Conservation (phyloP, 1,140 invertebrate genomes). For the Schlechtendalia chinensis region DNA sequence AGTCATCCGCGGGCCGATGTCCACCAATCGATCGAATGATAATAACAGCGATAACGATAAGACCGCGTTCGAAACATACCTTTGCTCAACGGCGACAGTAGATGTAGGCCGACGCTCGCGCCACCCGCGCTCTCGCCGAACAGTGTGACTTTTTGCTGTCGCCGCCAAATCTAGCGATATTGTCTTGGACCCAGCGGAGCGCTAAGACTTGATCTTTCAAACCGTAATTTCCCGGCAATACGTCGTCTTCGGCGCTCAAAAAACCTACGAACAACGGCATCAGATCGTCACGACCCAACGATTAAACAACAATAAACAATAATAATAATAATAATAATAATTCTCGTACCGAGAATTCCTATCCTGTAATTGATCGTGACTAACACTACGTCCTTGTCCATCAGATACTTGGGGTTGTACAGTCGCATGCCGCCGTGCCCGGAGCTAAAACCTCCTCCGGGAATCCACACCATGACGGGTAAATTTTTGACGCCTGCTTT, state of each 20-base stretch:
- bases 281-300: too few relatives aligned
- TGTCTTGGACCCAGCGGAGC: constrained; percentile 64
- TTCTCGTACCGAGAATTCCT: constrained; percentile 58
- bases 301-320: too few relatives aligned
- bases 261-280: constrained; percentile 55
- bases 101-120: constrained; percentile 57
- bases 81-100: constrained; percentile 33
- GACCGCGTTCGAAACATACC: neutral
- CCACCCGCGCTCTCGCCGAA: constrained; percentile 63
- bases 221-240: constrained; percentile 56
- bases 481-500: constrained; percentile 51
- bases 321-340: neutral
- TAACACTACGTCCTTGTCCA: constrained; percentile 61
- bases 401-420: constrained; percentile 59
- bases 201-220: constrained; percentile 62
- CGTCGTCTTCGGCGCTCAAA: constrained; percentile 53
- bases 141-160: constrained; percentile 61
- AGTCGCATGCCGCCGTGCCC: constrained; percentile 55
- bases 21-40: too few relatives aligned
- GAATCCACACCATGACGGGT: constrained; percentile 60
- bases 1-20: too few relatives aligned
- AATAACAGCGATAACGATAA: too few relatives aligned
- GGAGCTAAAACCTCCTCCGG: constrained; percentile 59
- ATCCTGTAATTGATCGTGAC: constrained; percentile 63
- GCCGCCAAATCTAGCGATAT: constrained; percentile 63